Evolutionary conservation across 2,113 vertebrate species (phyloP).

Genomic region (Galbula dea): DNA sequence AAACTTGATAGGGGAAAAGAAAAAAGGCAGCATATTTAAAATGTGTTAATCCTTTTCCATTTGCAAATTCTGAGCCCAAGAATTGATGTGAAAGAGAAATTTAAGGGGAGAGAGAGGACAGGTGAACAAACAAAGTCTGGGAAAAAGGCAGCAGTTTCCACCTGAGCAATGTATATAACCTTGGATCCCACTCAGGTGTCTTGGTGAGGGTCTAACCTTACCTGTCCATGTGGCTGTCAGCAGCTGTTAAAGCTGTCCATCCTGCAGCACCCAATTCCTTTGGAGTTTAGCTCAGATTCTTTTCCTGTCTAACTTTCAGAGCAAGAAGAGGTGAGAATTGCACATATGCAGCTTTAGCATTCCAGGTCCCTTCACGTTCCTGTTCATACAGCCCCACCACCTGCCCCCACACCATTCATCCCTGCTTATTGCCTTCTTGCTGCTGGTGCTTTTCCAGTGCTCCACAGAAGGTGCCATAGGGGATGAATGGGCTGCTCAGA

Average conservation of each 20-base stretch:
- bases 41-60: background rate
- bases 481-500: background rate
- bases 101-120: background rate
- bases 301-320: too few relatives aligned
- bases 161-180: background rate
- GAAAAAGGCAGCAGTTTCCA: background rate
- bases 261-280: background rate
- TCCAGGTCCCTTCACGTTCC: background rate
- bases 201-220: background rate
- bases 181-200: background rate
- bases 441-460: background rate
- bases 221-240: background rate
- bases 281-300: background rate
- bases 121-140: background rate
- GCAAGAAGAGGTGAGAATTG: background rate
- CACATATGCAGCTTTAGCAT: background rate
- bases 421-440: background rate
- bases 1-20: background rate
- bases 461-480: background rate
- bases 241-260: background rate
- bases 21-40: background rate
- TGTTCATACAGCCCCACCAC: background rate
- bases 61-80: background rate
- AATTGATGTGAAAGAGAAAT: background rate
- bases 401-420: background rate